A percentile compares a stretch with the other conserved stretches of the same genome.
These are phyloP conservation scores for Tetranychus urticae DNA, from an alignment of 1,140 invertebrate genomes.

Conservation along the genomic window DNA sequence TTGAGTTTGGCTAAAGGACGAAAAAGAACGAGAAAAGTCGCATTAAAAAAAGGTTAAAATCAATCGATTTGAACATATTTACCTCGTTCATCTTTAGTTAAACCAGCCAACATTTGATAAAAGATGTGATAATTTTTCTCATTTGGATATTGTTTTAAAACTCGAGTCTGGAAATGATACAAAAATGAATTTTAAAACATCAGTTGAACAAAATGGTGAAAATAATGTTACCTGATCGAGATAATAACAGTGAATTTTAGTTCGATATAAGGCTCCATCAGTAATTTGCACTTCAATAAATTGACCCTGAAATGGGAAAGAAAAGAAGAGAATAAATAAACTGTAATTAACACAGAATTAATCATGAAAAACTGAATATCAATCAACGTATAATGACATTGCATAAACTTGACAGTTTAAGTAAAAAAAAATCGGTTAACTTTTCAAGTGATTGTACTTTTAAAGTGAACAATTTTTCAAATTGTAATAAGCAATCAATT, in stretches of 20 bases:
- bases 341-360: too few species aligned
- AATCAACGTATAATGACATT: too few species aligned
- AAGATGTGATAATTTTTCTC: constrained; percentile 95
- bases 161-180: constrained; percentile 41
- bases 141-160: constrained; percentile 52
- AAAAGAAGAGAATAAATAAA: background rate
- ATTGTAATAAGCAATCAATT: too few species aligned
- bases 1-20: constrained; percentile 29
- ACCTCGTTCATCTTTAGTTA: constrained; percentile 60
- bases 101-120: constrained; percentile 80
- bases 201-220: background rate
- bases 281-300: constrained; percentile 90
- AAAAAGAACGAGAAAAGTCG: background rate
- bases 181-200: background rate
- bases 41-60: background rate
- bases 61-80: background rate
- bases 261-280: constrained; percentile 76
- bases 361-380: too few species aligned
- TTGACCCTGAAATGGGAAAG: constrained; percentile 40
- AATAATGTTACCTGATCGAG: constrained; percentile 30
- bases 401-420: too few species aligned
- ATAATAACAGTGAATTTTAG: constrained; percentile 88
- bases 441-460: too few species aligned
- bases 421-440: too few species aligned
- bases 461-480: too few species aligned